Percentiles rank a stretch among this genome's conserved stretches.
Conservation (phyloP, 2,113 vertebrate genomes). For the Hydropotes inermis region DNA sequence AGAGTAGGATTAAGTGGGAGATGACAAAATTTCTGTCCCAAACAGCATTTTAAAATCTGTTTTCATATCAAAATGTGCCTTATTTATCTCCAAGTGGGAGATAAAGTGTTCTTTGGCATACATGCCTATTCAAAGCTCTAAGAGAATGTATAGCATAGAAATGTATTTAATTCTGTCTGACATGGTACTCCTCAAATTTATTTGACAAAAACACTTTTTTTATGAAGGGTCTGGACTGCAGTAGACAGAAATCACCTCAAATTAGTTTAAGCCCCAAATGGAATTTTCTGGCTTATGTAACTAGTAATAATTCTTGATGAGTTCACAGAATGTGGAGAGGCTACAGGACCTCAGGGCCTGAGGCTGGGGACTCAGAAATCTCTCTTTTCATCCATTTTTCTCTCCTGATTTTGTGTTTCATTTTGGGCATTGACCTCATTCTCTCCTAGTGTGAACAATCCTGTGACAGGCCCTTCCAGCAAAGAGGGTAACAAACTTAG, state of each 20-base stretch:
- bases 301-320: background rate
- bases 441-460: background rate
- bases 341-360: background rate
- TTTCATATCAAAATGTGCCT: background rate
- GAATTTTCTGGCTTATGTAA: background rate
- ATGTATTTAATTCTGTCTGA: background rate
- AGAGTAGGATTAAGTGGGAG: background rate
- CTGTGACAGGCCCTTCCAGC: background rate
- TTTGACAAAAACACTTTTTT: background rate
- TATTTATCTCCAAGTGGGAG: background rate
- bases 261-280: background rate
- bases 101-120: background rate
- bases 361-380: background rate
- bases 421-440: background rate
- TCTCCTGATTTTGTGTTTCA: background rate
- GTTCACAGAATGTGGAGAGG: background rate
- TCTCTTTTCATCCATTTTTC: background rate
- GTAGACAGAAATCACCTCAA: slow-evolving; percentile 8
- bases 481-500: background rate
- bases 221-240: background rate
- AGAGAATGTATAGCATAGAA: background rate
- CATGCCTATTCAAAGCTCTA: background rate
- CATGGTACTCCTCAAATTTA: background rate
- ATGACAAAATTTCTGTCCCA: background rate
- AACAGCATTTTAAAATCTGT: background rate